Base-by-base conservation (phyloP, 2,888 invertebrate species). In the Eurytoma adleriae region DNA sequence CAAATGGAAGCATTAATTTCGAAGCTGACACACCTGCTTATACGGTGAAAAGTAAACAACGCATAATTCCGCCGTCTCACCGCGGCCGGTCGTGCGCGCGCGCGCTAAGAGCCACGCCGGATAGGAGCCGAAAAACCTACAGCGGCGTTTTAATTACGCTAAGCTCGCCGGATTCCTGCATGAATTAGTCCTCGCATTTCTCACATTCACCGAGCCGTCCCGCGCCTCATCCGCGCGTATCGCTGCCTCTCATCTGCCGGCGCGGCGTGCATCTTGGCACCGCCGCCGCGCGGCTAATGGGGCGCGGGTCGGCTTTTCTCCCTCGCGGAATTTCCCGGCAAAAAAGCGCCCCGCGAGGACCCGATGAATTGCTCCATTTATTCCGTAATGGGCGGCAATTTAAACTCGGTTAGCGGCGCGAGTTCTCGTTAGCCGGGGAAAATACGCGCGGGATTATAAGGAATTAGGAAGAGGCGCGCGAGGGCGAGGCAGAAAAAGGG, bases 171-270 rank as follows among this genome's bases (percentile, higher is more conserved):
- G 61, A 68, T 68, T 75, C 59, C 59, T 76, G 75, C 75, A 68
- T 54, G 73, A 73, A 73, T 73, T 67, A 73, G 72, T 14, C 40
- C 27, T 10, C n/a, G 40, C 74, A 75, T 67, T 78, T 78, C 72
- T 78, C 66, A 59, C 67, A 72, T 78, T 78, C 61, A 61, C 18
- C 54, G n/a, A 18, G 48, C 67, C 54, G 56, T 5, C 48, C 64
- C 16, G 48, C 64, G 30, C 48, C 20, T 27, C 40, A 10, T 24
- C 59, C 16, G 10, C 56, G 50, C n/a, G 57, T 48, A 14, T 66
- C 16, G 27, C n/a, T 66, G n/a, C 14, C 64, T 5, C 40, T 66
- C 64, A 10, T 4, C 61, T 14, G 5, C 56, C 18, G 59, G 7
- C 10, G n/a, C 20, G n/a, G 18, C 20, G 59, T 59, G 7, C 54